Conservation (phyloP, 2,113 vertebrate species). For the Tringa solitaria region DNA sequence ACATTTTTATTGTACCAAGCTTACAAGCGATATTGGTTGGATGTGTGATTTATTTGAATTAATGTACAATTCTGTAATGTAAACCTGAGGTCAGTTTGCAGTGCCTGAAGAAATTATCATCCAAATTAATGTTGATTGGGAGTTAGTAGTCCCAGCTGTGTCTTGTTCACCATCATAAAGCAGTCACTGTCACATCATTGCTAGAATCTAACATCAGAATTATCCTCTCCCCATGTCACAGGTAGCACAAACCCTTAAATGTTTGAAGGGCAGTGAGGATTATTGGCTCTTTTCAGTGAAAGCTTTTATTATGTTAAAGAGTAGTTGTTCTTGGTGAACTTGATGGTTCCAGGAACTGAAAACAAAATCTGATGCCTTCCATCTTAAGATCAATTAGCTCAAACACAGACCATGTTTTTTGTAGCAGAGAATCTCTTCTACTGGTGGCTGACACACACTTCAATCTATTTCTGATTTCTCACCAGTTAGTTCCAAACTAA, state of each 20-base stretch:
- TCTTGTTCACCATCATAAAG: neutral
- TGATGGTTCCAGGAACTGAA: neutral
- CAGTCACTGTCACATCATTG: neutral
- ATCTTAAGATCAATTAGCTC: neutral
- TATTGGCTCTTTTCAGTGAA: neutral
- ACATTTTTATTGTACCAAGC: neutral
- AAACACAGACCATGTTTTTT: neutral
- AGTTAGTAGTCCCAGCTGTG: neutral
- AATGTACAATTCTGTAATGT: neutral
- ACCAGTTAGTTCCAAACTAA: neutral
- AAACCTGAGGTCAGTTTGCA: slow-evolving; percentile 21
- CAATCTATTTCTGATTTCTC: neutral
- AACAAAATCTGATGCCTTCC: neutral
- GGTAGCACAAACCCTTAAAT: neutral
- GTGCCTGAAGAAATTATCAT: neutral
- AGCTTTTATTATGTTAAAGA: neutral
- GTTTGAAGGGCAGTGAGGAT: neutral
- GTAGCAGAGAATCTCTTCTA: neutral
- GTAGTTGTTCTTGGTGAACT: neutral
- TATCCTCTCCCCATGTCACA: neutral
- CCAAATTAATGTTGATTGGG: slow-evolving; percentile 8
- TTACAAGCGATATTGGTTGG: neutral
- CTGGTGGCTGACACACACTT: neutral
- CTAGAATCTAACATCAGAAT: neutral
- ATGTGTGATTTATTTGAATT: neutral